Evolutionary conservation across 2,113 vertebrate genomes (phyloP).

Genomic region (Reinhardtius hippoglossoides): DNA sequence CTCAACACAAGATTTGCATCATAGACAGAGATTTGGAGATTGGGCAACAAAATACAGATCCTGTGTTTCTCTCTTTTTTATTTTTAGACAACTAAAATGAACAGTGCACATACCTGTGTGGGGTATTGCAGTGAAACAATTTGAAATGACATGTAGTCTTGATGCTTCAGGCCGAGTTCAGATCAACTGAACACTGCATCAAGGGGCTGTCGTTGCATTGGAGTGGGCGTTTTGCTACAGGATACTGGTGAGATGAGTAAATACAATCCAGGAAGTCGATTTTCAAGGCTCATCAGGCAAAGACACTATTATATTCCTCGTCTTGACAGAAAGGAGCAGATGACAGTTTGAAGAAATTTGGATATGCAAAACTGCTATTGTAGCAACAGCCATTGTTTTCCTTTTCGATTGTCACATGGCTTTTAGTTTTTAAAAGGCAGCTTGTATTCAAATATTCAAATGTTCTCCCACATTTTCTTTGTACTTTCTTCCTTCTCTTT

Average conservation of each 20-base stretch:
- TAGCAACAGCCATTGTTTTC: background rate
- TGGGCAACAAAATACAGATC: no score
- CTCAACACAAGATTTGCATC: no score
- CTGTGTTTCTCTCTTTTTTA: background rate
- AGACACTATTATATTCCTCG: background rate
- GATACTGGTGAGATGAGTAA: slow-evolving; percentile 4
- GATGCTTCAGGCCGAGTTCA: slow-evolving; percentile 18
- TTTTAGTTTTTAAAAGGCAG: background rate
- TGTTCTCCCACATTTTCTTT: slow-evolving; percentile 1
- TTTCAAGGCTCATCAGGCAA: slow-evolving; percentile 6
- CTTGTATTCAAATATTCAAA: slow-evolving; percentile 10
- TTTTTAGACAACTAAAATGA: background rate
- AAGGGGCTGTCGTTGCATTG: background rate
- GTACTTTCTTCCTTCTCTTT: slow-evolving; percentile 1
- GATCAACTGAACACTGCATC: slow-evolving; percentile 18
- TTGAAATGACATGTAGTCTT: slow-evolving; percentile 8
- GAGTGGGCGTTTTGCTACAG: slow-evolving; percentile 32
- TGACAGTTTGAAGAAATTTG: background rate
- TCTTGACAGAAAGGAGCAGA: background rate
- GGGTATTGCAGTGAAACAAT: background rate
- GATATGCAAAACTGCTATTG: background rate
- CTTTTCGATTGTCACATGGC: background rate
- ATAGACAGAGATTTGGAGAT: no score
- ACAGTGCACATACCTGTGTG: background rate
- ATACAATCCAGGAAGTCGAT: slow-evolving; percentile 17